Evolutionary conservation across 2,888 invertebrate species (phyloP).

Genomic region (Seira musarum): DNA sequence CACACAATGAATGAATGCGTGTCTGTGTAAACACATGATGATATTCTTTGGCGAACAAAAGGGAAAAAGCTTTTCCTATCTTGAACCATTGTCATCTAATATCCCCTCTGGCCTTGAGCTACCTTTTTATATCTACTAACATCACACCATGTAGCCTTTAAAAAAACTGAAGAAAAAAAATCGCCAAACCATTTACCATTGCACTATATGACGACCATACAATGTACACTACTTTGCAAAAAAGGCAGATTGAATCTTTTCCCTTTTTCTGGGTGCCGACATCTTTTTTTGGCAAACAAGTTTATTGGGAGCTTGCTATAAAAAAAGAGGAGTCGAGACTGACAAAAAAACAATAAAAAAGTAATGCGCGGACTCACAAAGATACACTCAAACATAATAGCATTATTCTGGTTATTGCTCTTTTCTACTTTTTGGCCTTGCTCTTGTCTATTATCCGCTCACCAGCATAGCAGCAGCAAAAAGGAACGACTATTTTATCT

Average conservation of each 20-base stretch:
- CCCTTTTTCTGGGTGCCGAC: constrained; percentile 2
- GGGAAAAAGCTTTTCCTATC: constrained; percentile 8
- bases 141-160: constrained; percentile 13
- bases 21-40: constrained; percentile 10
- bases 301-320: constrained; percentile 9
- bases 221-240: constrained; percentile 1
- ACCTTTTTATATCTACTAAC: constrained; percentile 26
- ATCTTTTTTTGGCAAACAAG: constrained; percentile 9
- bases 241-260: constrained; percentile 33
- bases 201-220: background rate
- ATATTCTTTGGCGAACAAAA: background rate
- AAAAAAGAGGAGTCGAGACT: constrained; percentile 7
- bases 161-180: constrained; percentile 11
- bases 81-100: constrained; percentile 35
- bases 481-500: background rate
- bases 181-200: background rate
- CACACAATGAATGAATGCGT: background rate
- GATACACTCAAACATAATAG: constrained; percentile 13
- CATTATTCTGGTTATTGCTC: constrained; percentile 15
- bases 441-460: constrained; percentile 15
- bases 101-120: constrained; percentile 40
- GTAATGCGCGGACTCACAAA: constrained; percentile 15
- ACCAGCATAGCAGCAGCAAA: background rate
- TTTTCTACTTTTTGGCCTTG: constrained; percentile 7
- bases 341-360: constrained; percentile 24